Base-by-base conservation (phyloP, 1,140 invertebrate genomes). In the Calliopsis andreniformis region DNA sequence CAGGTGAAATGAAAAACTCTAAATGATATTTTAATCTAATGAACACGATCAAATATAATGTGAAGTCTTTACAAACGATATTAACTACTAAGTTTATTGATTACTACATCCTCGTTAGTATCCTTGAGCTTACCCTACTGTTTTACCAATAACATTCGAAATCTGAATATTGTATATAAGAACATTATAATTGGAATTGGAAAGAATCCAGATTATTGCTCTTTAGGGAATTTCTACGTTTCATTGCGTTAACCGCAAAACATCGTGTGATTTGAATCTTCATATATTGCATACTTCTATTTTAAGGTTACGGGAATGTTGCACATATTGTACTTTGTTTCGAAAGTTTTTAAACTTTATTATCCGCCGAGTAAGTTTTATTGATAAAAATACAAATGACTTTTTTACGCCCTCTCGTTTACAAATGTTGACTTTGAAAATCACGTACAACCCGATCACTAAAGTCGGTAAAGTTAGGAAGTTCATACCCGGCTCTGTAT, bases 131-230 rank as follows among this genome's bases (percentile, higher is more conserved):
- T 73, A 56, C 39, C 35, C 49, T 56, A 39, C 18, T 18, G 28
- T 45, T 56, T 55, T 67, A 39, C 49, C 62, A 75, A 47, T 67
- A 58, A 35, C 51, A 25, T 53, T 63, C 16, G 18, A 55, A 55
- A 75, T 47, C 51, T 39, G 2, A 25, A 55, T 73, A 73, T 66
- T 66, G 2, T 43, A 18, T 55, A 39, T 16, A n/a, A 8, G 6
- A 62, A 39, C 39, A 67, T 75, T 75, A 75, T 75, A 75, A 75
- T 75, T 67, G 63, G 63, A 75, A 75, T 75, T 75, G 71, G 71
- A 67, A 35, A 20, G 12, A 20, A 6, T 30, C 63, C 71, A 67
- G 51, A 67, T 56, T 56, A 58, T 28, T 47, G 42, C 51, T 39
- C 51, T 56, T 67, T 56, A 47, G 14, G 23, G 51, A 39, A 75